Evolutionary conservation across 2,888 invertebrate genomes (phyloP), one percentile per base, ranked within the genome.

Genomic region (Pharmacophagus antenor): DNA sequence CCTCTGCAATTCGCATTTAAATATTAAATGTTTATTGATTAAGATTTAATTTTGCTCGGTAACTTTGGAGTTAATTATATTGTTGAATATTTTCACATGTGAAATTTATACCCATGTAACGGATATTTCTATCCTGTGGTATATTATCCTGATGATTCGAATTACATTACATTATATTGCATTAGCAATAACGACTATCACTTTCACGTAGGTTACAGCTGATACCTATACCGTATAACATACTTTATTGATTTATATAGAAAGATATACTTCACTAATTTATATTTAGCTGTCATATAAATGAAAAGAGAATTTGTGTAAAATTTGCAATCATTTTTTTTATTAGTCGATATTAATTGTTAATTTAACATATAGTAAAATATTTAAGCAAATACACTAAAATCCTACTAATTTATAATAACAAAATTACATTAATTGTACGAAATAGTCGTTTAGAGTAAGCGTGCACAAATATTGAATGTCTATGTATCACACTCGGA

Each of bases 401-500:
- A 44, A 44, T n/a, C 5, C 3, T 42, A 42, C 18, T 44, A 8
- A 10, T 8, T 44, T 18, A n/a, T 0, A 44, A 18, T 8, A n/a
- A 10, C 5, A 46, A 15, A 8, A 23, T 12, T 6, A n/a, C 17
- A 7, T 7, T n/a, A 7, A 42, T 15, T 23, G 2, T 2, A 2
- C 48, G n/a, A 20, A 22, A 23, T 23, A 21, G 42, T 44, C 48
- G 20, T 18, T 44, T 44, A 44, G 21, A 59, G 53, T 50, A 56
- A 44, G 56, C 25, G 25, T 25, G 22, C 22, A 41, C 37, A 20
- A 17, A 56, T 37, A 41, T 37, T n/a, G 37, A 37, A 56, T 41
- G 37, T 56, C 47, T 7, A 10, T 22, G 18, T 25, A 37, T 41
- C 41, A 49, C 18, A 49, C 42, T 56, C 41, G 12, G 49, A 23